Evolutionary conservation across 2,888 invertebrate genomes (phyloP), one percentile per base, ranked within the genome.

Genomic region (Melieria picta): DNA sequence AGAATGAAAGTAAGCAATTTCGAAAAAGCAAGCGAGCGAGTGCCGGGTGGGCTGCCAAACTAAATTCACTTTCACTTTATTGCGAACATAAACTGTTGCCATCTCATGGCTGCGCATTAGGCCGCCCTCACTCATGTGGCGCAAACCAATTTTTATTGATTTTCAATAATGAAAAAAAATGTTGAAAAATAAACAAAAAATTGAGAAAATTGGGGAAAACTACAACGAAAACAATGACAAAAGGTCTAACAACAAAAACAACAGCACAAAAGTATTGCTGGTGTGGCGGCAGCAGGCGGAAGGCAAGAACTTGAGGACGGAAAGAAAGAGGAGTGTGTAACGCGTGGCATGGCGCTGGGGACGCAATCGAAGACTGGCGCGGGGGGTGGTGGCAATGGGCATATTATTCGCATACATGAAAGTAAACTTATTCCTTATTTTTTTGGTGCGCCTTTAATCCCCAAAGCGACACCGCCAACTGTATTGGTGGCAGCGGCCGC

Each of bases 341-440:
- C 7, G 52, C 10, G 43, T 52, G 9, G 52, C 10, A 13, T 5
- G 9, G 11, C 9, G 42, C 42, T 30, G 30, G 30, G 2, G 30
- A 30, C 30, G 30, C 30, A 30, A 30, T 30, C 30, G 30, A 30
- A 30, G 30, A 30, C 30, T 1, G 30, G 16, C 68, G 30, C 10
- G 57, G 7, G 57, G 30, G 13, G 57, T 52, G 9, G 11, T 52
- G 16, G 60, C 30, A 16, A 42, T 10, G 10, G 13, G 76, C 78
- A 77, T 81, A 81, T 82, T 79, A 80, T 81, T 80, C 74, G 74
- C 69, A 74, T 71, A 65, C 42, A 70, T 46, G 46, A 68, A 47
- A 42, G 56, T 13, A 69, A 64, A 61, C 30, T 30, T 65, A 55
- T 13, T 46, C 60, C 30, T 30, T 30, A 30, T 30, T 30, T 30